These are phyloP conservation scores for Torymus texanus DNA, from an alignment of 2,888 invertebrate genomes.

Conservation along the genomic window DNA sequence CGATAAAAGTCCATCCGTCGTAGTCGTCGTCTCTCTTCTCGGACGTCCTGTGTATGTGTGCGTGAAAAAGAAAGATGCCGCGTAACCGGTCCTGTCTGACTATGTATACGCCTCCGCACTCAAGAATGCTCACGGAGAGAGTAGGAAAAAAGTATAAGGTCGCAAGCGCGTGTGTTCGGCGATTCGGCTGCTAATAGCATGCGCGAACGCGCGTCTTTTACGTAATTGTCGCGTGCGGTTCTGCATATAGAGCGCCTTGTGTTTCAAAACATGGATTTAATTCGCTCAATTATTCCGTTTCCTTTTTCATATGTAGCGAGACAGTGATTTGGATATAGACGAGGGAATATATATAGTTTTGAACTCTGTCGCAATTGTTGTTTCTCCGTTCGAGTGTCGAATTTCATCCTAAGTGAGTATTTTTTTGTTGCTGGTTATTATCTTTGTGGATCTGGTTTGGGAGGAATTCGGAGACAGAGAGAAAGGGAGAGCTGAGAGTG, in stretches of 20 bases:
- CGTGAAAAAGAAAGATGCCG: too few species aligned
- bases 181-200: slow-evolving; percentile 3
- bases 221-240: slow-evolving; percentile 28
- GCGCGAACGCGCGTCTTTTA: background rate
- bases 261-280: slow-evolving; percentile 21
- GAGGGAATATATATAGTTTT: too few species aligned
- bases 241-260: background rate
- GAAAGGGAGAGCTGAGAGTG: too few species aligned
- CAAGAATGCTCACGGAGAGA: background rate
- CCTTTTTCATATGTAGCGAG: background rate
- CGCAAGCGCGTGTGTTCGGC: background rate
- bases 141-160: background rate
- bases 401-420: too few species aligned
- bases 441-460: too few species aligned
- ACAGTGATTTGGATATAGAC: too few species aligned
- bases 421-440: too few species aligned
- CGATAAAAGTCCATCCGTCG: slow-evolving; percentile 32
- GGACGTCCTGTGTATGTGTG: slow-evolving; percentile 8
- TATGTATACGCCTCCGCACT: background rate
- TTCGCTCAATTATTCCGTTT: slow-evolving; percentile 7
- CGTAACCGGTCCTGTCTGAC: slow-evolving; percentile 1
- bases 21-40: background rate
- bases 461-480: too few species aligned
- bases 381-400: too few species aligned
- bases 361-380: too few species aligned